Percentiles rank a stretch among this genome's conserved stretches.
Evolutionary conservation across 2,797 vertebrate genomes (phyloP).

Genomic region (Pangasius djambal): DNA sequence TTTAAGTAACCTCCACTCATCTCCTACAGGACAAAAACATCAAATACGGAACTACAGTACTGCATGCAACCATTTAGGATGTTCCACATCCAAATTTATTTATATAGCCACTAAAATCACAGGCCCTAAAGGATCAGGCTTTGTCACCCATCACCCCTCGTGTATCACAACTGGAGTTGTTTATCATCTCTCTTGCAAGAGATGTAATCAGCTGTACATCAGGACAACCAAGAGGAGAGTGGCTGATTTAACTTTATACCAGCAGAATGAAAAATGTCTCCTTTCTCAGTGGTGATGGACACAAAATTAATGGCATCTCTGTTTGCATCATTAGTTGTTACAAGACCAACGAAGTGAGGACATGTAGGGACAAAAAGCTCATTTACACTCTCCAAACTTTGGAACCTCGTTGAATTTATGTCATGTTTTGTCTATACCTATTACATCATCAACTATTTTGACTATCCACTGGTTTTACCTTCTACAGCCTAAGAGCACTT

Average conservation of each 20-base stretch:
- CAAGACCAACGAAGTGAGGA: neutral
- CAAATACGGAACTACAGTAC: neutral
- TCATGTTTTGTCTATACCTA: neutral
- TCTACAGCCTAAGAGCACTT: neutral
- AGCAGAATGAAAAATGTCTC: neutral
- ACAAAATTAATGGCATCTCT: neutral
- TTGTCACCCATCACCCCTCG: neutral
- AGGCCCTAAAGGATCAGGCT: neutral
- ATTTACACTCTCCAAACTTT: neutral
- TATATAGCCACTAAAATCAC: neutral
- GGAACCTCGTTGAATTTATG: neutral
- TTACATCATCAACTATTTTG: neutral
- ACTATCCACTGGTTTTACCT: neutral
- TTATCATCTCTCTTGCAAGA: neutral
- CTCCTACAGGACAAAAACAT: neutral
- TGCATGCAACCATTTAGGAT: neutral
- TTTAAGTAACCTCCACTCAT: neutral
- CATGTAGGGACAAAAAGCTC: constrained; percentile 1
- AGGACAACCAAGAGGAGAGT: neutral
- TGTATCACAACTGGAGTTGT: neutral
- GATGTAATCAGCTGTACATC: neutral
- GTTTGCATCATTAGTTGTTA: constrained; percentile 13
- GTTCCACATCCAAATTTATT: neutral
- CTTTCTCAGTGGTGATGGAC: neutral
- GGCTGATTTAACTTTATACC: neutral